phyloP scores from a whole-genome alignment of 2,113 vertebrate species.

The Columbina picui region DNA sequence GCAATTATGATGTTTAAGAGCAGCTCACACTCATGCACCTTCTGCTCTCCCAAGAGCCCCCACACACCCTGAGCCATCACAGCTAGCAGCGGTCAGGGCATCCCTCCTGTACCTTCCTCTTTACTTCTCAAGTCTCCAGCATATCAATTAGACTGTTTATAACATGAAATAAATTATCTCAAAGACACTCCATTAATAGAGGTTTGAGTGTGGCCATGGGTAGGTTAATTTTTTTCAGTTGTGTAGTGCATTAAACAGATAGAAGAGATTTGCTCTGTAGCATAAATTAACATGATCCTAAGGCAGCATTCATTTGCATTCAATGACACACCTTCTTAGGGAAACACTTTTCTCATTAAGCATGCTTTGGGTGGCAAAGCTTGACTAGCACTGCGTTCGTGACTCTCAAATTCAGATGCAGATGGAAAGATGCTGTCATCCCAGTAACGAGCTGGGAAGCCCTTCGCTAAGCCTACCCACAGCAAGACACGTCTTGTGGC shows the following conservation, averaged over 20 bases:
- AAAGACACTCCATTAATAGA: neutral
- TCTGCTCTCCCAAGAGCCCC: neutral
- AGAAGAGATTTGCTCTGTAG: neutral
- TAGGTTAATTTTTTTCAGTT: neutral
- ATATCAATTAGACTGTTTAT: neutral
- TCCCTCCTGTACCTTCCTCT: neutral
- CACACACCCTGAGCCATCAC: fast-evolving
- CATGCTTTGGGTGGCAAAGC: neutral
- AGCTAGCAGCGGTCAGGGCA: neutral
- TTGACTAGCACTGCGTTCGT: neutral
- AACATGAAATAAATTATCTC: neutral
- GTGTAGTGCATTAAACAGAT: neutral
- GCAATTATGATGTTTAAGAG: neutral
- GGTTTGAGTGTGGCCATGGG: neutral
- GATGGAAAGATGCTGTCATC: neutral
- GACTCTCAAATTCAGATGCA: neutral
- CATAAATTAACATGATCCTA: neutral
- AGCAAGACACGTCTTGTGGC: neutral
- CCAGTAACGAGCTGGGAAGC: neutral
- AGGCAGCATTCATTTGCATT: neutral
- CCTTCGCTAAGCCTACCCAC: neutral
- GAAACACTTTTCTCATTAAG: neutral
- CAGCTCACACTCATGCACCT: neutral
- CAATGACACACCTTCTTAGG: neutral
- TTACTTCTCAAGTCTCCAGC: neutral